Evolutionary conservation across 37 sponge, comb jelly and placozoan species (phyloP).

Genomic region (Diacarnus erythraeanus): DNA sequence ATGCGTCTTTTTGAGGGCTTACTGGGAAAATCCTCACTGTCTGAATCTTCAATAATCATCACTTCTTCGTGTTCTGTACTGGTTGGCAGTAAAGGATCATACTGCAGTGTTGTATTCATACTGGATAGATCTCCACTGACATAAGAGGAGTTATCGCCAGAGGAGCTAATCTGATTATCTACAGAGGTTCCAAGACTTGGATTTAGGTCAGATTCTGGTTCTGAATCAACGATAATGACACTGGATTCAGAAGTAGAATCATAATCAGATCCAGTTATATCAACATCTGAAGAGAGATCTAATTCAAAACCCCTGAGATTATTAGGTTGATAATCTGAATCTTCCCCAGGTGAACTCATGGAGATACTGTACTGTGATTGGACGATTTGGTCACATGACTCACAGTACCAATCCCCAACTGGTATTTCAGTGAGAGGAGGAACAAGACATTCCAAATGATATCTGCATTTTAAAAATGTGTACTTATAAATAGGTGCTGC

Average conservation of each 20-base stretch:
- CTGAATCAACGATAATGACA: conserved; percentile 1
- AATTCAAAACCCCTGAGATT: not conserved
- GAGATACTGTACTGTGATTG: conserved; percentile 2
- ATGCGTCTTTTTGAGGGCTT: not conserved
- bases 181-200: not conserved
- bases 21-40: not conserved
- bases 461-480: conserved; percentile 24
- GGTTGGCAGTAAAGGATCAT: not conserved
- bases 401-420: conserved; percentile 70
- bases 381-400: conserved; percentile 38
- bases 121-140: too few relatives aligned
- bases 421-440: conserved; percentile 62
- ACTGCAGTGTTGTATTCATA: not conserved
- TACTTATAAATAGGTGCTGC: not conserved
- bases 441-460: conserved; percentile 66
- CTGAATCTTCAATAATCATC: not conserved
- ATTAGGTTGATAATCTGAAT: not conserved
- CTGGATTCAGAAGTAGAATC: conserved; percentile 6
- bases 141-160: not conserved
- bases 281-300: not conserved
- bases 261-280: conserved; percentile 9
- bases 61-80: not conserved
- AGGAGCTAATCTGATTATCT: not conserved
- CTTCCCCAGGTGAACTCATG: conserved; percentile 3
- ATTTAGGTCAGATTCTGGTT: not conserved